Base-by-base conservation (phyloP, 2,113 vertebrate genomes). In the Aythya baeri region DNA sequence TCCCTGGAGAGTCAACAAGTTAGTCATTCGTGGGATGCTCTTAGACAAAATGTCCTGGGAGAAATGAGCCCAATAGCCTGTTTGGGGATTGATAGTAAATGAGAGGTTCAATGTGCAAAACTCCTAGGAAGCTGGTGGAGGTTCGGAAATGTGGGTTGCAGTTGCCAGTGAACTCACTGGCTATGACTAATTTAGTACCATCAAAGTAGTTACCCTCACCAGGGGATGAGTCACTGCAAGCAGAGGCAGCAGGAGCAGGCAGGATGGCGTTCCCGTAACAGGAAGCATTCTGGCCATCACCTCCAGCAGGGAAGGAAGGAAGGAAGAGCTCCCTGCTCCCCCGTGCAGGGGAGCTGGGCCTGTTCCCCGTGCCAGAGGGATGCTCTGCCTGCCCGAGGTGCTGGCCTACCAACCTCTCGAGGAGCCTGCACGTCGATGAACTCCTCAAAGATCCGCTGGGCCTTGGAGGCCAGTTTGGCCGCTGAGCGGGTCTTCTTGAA, bases 401-500 rank as follows among this genome's bases (percentile, higher is more conserved):
- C 26, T 14, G 57, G 41, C 34, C 20, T 32, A 95, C 98, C 95
- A 94, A 99, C 99, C 99, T 99, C 99, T 66, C 99, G 98, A 1
- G 99, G 99, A 38, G 99, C 99, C 80, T 99, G 99, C 21, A 98
- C 98, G 8, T 99, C 98, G 14, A 99, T 99, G 95, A 99, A 99
- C 91, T 99, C 99, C 73, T 99, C 98, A 2, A 99, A 99, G 96
- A 99, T 99, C 84, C 98, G 98, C 70, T 98, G 98, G 44, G 99
- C 99, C 97, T 99, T 99, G 72, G 98, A 95, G 31, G 97, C 97
- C 65, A 99, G 96, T 89, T 99, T 99, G 76, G 98, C 93, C 1
- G 98, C 75, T 0, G 98, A 99, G 77, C 98, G 98, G 58, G 98
- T 99, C 92, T 94, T 98, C 96, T 98, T 99, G 98, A 99, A 99